Evolutionary conservation across 2,113 vertebrate genomes (phyloP), one percentile per base, ranked within the genome.

Genomic region (Ovis aries): DNA sequence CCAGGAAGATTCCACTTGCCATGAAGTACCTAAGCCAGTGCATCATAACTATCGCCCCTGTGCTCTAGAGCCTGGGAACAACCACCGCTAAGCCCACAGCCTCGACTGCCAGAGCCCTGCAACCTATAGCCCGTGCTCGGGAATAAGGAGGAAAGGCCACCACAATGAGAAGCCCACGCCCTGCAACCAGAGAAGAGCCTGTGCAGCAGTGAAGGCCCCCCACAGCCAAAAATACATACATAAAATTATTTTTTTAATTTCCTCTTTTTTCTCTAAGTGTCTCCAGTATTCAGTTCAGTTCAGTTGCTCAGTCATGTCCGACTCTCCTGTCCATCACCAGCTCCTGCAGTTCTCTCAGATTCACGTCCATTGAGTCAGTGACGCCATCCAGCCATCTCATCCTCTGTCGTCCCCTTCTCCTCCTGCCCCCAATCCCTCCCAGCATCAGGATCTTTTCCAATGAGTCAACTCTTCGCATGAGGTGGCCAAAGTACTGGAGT

Each of bases 181-280:
- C 71, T 77, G 71, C 21, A 77, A 43, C 40, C 25, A 27, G 12
- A 27, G 40, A 27, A 43, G 23, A 77, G 40, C 40, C 71, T 43
- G 6, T 27, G 23, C 23, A 7, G 71, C 71, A 77, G 7, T 27
- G 71, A 27, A 77, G 23, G 25, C 71, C 12, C 40, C 7, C 40
- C 71, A 77, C 71, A 77, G 40, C 23, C 71, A 77, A 27, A 43
- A 13, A 77, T 27, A 77, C 43, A 74, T 13, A 74, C 13, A 43
- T 43, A 15, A 43, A 11, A 71, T 40, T 71, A 25, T 74, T 43
- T 43, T 74, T 43, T 6, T 3, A 40, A 77, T 77, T 77, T 77
- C 40, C 11, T 78, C 48, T 93, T 91, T 96, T 96, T 67, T 60
- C 53, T 93, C 67, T 82, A 88, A 71, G n/a, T 88, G 27, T 15